Base-by-base conservation (phyloP, 2,888 invertebrate species). In the Dryadula phaetusa region DNA sequence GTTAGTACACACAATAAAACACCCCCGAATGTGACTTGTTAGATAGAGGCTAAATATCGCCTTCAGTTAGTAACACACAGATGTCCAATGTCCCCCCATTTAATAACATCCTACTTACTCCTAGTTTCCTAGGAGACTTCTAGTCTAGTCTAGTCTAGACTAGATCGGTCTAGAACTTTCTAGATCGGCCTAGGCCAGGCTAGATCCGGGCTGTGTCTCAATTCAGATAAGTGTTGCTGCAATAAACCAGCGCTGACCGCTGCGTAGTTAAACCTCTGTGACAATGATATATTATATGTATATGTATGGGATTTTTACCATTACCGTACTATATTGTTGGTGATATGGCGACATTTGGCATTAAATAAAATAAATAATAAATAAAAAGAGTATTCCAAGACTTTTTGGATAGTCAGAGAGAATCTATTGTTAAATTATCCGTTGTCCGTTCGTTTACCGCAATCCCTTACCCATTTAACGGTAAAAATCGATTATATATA, bases 231-330 rank as follows among this genome's bases (percentile, higher is more conserved):
- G 81, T 91, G 92, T 81, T 92, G 92, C 88, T 92, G 93, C 88
- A 93, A 88, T 73, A 92, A 88, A 76, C 93, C 93, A 69, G 92
- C 91, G 88, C 82, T 92, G 83, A 91, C 91, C 76, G 92, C 84
- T 83, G 92, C 92, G 90, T 93, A 93, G 92, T 92, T 92, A 92
- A 93, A 92, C 87, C 91, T 91, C 93, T 93, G 93, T 80, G 89
- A 88, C 86, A 87, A 76, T 74, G 69, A 84, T 81, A 81, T 77
- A n/a, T n/a, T n/a, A n/a, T 28, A 49, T 49, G 49, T 49, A 49
- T 49, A 49, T 49, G 49, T 49, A 28, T 49, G 49, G 83, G 82
- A 84, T 84, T 90, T 84, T 90, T 89, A 92, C 92, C 92, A 86
- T 88, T 92, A 92, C 92, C 92, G 79, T 73, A 74, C 75, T 74